Conservation (phyloP, 2,113 vertebrate genomes). For the Pogona vitticeps region DNA sequence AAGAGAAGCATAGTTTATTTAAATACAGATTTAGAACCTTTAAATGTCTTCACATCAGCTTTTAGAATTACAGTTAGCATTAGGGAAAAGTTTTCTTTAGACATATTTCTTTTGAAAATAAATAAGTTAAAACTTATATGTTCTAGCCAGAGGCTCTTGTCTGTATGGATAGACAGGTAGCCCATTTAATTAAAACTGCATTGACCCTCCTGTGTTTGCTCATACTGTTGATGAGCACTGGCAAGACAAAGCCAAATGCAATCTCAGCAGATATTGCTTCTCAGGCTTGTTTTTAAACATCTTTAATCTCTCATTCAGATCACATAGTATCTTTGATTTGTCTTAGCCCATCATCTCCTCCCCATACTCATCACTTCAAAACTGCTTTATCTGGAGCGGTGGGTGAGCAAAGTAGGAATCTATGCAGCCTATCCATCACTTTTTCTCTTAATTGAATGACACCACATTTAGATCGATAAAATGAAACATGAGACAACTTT, state of each 20-base stretch:
- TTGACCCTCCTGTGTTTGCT: background rate
- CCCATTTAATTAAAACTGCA: constrained; percentile 27
- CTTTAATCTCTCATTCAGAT: constrained; percentile 79
- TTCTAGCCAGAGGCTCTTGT: constrained; percentile 12
- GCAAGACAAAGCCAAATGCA: constrained; percentile 56
- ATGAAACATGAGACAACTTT: constrained; percentile 83
- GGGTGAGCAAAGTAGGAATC: constrained; percentile 75
- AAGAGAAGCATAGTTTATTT: too few species aligned
- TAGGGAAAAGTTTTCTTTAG: background rate
- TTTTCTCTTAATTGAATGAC: constrained; percentile 86
- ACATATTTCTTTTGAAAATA: background rate
- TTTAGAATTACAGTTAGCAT: constrained; percentile 40
- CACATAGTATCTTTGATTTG: constrained; percentile 76
- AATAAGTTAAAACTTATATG: constrained; percentile 22
- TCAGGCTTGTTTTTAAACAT: constrained; percentile 56
- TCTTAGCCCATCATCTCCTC: constrained; percentile 47
- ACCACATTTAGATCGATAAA: constrained; percentile 82
- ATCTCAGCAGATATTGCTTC: constrained; percentile 67
- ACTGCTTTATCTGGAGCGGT: constrained; percentile 71
- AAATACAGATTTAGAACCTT: constrained; percentile 16
- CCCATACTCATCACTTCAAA: constrained; percentile 45
- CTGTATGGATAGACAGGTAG: constrained; percentile 35
- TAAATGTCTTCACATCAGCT: constrained; percentile 37
- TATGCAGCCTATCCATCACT: constrained; percentile 81
- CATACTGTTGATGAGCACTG: constrained; percentile 26